Evolutionary conservation across 2,888 invertebrate species (phyloP).

Genomic region (Drosophila kuntzei): DNA sequence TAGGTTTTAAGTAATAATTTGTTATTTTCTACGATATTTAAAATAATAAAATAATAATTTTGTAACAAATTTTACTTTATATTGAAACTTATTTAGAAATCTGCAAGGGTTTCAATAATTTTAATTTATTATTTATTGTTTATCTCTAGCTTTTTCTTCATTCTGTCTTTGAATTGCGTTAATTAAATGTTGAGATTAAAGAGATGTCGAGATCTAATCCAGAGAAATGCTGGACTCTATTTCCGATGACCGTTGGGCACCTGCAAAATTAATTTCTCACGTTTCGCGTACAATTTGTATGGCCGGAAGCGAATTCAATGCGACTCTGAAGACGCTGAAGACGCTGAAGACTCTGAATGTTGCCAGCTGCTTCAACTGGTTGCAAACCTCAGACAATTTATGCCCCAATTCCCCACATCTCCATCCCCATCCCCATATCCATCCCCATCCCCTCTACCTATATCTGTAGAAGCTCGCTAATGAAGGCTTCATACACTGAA

Average conservation of each 20-base stretch:
- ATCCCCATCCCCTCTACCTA: constrained; percentile 5
- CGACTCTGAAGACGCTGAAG: constrained; percentile 25
- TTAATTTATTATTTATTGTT: neutral
- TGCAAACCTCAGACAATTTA: constrained; percentile 30
- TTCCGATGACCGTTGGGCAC: constrained; percentile 37
- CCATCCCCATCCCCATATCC: too few species aligned
- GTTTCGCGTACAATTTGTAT: constrained; percentile 74
- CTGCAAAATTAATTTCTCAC: constrained; percentile 76
- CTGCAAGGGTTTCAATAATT: too few species aligned
- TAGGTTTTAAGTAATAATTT: too few species aligned
- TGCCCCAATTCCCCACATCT: neutral
- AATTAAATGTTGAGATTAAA: constrained; percentile 13
- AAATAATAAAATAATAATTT: too few species aligned
- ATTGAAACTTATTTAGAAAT: too few species aligned
- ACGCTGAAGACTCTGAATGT: neutral
- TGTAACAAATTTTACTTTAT: too few species aligned
- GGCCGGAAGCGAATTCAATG: constrained; percentile 73
- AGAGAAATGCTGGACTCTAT: neutral
- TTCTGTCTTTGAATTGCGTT: neutral
- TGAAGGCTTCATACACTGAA: constrained; percentile 75
- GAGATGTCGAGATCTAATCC: neutral
- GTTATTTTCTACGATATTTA: too few species aligned
- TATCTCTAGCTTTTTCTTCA: neutral
- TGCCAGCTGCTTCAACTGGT: constrained; percentile 19
- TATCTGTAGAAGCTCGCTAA: constrained; percentile 49